Base-by-base conservation (phyloP, 2,888 invertebrate species). In the Diarsia mendica region DNA sequence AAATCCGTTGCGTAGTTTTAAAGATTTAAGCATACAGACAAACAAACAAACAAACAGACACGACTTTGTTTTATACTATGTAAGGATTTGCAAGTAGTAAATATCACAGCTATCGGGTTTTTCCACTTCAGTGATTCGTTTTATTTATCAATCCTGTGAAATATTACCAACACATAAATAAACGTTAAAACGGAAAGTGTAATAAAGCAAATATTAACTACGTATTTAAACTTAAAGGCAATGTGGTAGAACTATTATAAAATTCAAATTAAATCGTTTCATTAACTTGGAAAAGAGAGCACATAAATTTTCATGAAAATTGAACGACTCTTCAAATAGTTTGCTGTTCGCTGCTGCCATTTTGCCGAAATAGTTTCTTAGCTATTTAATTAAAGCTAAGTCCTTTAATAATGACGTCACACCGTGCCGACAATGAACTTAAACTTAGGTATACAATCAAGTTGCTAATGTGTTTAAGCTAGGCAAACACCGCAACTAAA, bases 271-370 rank as follows among this genome's bases (percentile, higher is more conserved):
- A 84, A 84, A 78, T 77, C 71, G 69, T 76, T 90, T 89, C 86
- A 90, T 86, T 88, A 89, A 87, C 85, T 89, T 86, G 64, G 71
- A 73, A 83, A 85, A 83, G 77, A 82, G 80, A 90, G 80, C 81
- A 89, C 89, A 90, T 91, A 90, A 91, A 92, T 94, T 93, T 90
- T 87, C 91, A 91, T 92, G 89, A 88, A 90, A 92, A 93, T 91
- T 88, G 86, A 80, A 82, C 79, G 90, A 92, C 89, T 92, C 91
- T 87, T 77, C 79, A 84, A 87, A 90, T 93, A 91, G 90, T 92
- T 92, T 82, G 75, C 77, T 84, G 85, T 89, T 83, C 79, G 80
- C 60, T 82, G 71, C 86, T 84, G 89, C 89, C 91, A 90, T 90
- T 92, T 89, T 77, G 79, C 84, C 83, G 74, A 90, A 91, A 93